phyloP scores from a whole-genome alignment of 1,140 invertebrate species.

The Habropoda laboriosa region DNA sequence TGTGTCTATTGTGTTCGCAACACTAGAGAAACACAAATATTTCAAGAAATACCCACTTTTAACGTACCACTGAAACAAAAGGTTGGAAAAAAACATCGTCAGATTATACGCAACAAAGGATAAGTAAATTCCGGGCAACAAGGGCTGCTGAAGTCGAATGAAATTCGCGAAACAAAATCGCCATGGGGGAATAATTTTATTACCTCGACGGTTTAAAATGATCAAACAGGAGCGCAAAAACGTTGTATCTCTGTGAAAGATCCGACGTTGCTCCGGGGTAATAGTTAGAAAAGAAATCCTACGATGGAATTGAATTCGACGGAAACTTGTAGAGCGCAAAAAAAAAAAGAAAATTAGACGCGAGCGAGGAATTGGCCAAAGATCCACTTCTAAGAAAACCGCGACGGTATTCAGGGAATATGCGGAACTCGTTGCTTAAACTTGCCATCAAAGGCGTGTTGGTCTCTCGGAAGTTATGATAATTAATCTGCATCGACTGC shows the following conservation, averaged over 20 bases:
- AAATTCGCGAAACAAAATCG: not conserved
- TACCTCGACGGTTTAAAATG: not conserved
- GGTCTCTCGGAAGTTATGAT: not conserved
- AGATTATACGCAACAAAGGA: too few species aligned
- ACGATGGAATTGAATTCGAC: not conserved
- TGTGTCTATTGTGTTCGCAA: too few species aligned
- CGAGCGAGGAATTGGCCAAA: not conserved
- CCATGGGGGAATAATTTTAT: not conserved
- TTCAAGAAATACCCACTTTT: too few species aligned
- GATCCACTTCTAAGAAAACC: not conserved
- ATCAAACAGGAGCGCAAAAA: not conserved
- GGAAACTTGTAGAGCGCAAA: not conserved
- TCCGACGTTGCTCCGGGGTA: not conserved
- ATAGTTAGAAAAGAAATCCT: not conserved
- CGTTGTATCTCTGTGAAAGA: too few species aligned
- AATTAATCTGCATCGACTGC: not conserved
- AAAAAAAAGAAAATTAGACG: not conserved
- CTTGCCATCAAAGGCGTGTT: not conserved
- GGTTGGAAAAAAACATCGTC: too few species aligned
- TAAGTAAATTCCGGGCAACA: not conserved
- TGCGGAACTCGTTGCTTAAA: conserved; percentile 8
- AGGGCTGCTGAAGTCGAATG: too few species aligned
- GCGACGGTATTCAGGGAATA: not conserved
- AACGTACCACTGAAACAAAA: too few species aligned
- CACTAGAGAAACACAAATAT: too few species aligned